phyloP scores from a whole-genome alignment of 2,888 invertebrate genomes.

The Tachina fera region DNA sequence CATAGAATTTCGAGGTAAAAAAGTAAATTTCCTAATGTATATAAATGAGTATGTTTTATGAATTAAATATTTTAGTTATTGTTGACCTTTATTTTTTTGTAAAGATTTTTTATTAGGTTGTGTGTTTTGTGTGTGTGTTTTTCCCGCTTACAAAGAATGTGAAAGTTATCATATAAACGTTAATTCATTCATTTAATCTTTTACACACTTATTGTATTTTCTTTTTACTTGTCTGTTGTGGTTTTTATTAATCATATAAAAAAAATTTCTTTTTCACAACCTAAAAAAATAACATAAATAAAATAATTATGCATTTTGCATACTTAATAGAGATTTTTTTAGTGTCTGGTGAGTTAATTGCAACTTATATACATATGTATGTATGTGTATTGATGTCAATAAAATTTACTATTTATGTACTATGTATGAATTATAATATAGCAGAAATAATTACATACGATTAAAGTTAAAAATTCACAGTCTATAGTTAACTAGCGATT shows the following conservation, averaged over 20 bases:
- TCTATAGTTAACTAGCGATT: no score
- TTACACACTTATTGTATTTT: constrained; percentile 37
- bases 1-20: no score
- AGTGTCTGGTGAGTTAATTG: neutral
- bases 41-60: constrained; percentile 10
- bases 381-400: neutral
- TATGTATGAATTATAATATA: neutral
- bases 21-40: neutral
- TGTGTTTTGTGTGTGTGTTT: constrained; percentile 2
- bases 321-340: constrained; percentile 36
- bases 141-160: constrained; percentile 61
- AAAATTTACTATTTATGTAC: neutral
- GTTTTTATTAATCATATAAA: constrained; percentile 42
- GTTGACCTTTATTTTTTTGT: constrained; percentile 61
- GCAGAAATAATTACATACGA: no score
- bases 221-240: constrained; percentile 19
- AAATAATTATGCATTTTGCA: constrained; percentile 42
- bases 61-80: constrained; percentile 49
- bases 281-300: constrained; percentile 17
- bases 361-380: no score
- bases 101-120: neutral
- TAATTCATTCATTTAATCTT: constrained; percentile 44
- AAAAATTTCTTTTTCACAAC: constrained; percentile 54
- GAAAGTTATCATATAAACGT: constrained; percentile 61
- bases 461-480: no score